Base-by-base conservation (phyloP, 2,888 invertebrate species). In the Oxystoma pomonae region DNA sequence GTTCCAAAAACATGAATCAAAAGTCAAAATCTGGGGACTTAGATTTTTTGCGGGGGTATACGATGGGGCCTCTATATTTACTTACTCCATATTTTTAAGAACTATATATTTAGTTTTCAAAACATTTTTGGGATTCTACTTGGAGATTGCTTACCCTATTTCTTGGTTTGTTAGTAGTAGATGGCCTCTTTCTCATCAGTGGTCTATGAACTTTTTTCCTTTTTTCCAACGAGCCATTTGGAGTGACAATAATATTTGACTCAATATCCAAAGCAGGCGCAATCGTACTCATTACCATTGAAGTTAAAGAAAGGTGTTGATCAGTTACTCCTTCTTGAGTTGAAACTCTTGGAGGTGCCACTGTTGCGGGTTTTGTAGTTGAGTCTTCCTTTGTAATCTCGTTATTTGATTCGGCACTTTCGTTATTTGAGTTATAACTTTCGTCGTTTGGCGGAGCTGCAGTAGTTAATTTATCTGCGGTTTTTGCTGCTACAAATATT, bases 201-300 rank as follows among this genome's bases (percentile, higher is more conserved):
- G 35, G 35, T 35, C 35, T 35, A 12, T 35, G 35, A 3, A 35
- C 35, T 35, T 35, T 35, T 12, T 12, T 35, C n/a, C 53, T 16
- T 53, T 53, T 53, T 16, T 19, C 19, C 19, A n/a, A 53, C 5
- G 53, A 16, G n/a, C 16, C 20, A 1, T 58, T 52, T n/a, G 64
- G 52, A 7, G 55, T 58, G 2, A 55, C 16, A 55, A 68, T 68
- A 5, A 61, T 57, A 58, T 71, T 71, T 16, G 67, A 64, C 59
- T 68, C 68, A 22, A 71, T 69, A 65, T 70, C 70, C 70, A 75
- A 17, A 18, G 20, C 17, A 5, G 19, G 63, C 16, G 63, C 77
- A 35, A 74, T 76, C 1, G 73, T 73, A 1, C 76, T 75, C 57
- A 75, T 74, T 9, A 75, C 76, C 7, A 77, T 76, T n/a, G 50